Percentiles rank a stretch among this genome's conserved stretches.
Conservation (phyloP, 2,888 invertebrate genomes). For the Antheraea yamamai region DNA sequence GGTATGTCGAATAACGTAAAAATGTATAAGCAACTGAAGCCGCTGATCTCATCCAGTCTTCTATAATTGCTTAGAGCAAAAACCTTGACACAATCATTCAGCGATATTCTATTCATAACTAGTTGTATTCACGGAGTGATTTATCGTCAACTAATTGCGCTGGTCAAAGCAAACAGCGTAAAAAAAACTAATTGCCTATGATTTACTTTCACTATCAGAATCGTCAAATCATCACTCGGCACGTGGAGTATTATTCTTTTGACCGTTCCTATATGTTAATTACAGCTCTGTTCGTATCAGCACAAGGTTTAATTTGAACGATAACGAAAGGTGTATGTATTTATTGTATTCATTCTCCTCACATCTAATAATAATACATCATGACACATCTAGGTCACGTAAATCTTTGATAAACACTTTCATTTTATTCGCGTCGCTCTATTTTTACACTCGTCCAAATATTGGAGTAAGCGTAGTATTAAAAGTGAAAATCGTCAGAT, state of each 20-base stretch:
- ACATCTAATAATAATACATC: not conserved
- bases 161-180: not conserved
- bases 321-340: not conserved
- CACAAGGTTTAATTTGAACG: conserved; percentile 9
- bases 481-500: not conserved
- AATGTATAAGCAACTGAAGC: too few species aligned
- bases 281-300: not conserved
- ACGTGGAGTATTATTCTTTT: not conserved
- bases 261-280: not conserved
- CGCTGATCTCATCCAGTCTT: not conserved
- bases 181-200: not conserved
- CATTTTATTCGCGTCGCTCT: conserved; percentile 10
- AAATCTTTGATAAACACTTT: conserved; percentile 20
- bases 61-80: not conserved
- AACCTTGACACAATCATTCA: not conserved
- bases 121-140: not conserved
- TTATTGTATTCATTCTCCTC: too few species aligned
- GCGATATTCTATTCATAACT: not conserved
- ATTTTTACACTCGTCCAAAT: conserved; percentile 10
- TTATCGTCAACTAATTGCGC: too few species aligned
- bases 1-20: too few species aligned
- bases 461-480: conserved; percentile 6
- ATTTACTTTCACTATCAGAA: conserved; percentile 9
- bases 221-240: not conserved
- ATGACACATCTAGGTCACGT: conserved; percentile 16